A percentile compares a stretch with the other conserved stretches of the same genome.
Evolutionary conservation across 92 coral and sea anemone genomes (phyloP).

Genomic region (Porites rus): DNA sequence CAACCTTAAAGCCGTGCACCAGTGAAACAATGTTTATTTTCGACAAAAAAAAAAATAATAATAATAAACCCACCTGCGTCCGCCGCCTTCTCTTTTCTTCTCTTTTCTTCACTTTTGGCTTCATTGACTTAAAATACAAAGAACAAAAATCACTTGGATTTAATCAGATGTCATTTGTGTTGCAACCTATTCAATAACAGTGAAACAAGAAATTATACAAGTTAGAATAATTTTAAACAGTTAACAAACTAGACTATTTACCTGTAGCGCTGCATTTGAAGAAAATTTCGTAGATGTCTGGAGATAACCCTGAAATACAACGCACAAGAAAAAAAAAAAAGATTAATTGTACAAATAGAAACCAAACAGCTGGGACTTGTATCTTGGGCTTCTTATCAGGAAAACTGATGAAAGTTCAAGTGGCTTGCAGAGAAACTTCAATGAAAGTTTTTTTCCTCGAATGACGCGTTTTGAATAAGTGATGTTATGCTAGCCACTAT

Average conservation of each 20-base stretch:
- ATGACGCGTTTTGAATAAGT: too few relatives aligned
- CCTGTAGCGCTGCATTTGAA: conserved; percentile 81
- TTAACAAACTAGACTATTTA: conserved; percentile 23
- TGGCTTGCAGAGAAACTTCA: too few relatives aligned
- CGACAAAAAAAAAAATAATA: neutral
- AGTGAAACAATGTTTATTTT: neutral
- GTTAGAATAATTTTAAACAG: too few relatives aligned
- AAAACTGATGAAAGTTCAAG: too few relatives aligned
- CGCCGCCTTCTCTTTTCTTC: conserved; percentile 72
- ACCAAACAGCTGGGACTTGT: neutral
- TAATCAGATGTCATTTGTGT: too few relatives aligned
- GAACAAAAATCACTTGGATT: neutral
- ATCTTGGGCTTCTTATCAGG: too few relatives aligned
- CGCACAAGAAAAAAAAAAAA: neutral
- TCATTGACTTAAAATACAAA: conserved; percentile 63
- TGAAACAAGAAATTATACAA: neutral
- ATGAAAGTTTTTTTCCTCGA: too few relatives aligned
- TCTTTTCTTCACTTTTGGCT: conserved; percentile 73
- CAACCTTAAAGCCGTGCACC: neutral
- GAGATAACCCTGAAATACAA: conserved; percentile 69
- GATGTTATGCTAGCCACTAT: too few relatives aligned
- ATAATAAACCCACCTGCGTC: conserved; percentile 32
- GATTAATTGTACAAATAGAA: too few relatives aligned
- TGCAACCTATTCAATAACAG: too few relatives aligned
- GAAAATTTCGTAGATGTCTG: conserved; percentile 76